Percentiles rank a stretch among this genome's conserved stretches.
Conservation (phyloP, 2,797 vertebrate genomes). For the Pangasius macronema region DNA sequence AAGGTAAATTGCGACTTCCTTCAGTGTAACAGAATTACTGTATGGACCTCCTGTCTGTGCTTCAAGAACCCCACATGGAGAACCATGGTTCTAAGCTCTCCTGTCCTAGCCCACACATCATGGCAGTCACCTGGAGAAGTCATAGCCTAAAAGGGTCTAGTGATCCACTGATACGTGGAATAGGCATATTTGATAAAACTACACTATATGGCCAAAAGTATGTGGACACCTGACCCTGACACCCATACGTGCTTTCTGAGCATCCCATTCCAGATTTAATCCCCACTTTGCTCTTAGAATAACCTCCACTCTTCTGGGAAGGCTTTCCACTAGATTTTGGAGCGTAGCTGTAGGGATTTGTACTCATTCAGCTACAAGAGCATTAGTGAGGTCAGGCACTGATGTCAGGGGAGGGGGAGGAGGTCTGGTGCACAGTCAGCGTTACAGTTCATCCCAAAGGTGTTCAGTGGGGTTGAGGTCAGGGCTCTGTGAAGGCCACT, state of each 20-base stretch:
- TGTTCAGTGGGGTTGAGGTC: background rate
- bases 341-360: background rate
- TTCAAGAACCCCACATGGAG: background rate
- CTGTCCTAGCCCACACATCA: background rate
- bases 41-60: background rate
- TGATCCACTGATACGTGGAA: background rate
- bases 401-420: background rate
- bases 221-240: background rate
- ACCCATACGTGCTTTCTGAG: background rate
- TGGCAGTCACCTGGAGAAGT: background rate
- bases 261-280: background rate
- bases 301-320: background rate
- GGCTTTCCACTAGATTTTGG: background rate
- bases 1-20: background rate
- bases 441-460: background rate
- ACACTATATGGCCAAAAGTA: background rate
- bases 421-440: background rate
- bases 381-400: background rate
- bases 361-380: background rate
- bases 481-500: background rate
- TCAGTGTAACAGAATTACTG: background rate
- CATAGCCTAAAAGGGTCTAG: background rate
- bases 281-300: background rate
- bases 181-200: background rate
- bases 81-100: background rate